A percentile compares a stretch with the other conserved stretches of the same genome.
phyloP scores from a whole-genome alignment of 2,797 vertebrate species.

The Oreochromis mossambicus region DNA sequence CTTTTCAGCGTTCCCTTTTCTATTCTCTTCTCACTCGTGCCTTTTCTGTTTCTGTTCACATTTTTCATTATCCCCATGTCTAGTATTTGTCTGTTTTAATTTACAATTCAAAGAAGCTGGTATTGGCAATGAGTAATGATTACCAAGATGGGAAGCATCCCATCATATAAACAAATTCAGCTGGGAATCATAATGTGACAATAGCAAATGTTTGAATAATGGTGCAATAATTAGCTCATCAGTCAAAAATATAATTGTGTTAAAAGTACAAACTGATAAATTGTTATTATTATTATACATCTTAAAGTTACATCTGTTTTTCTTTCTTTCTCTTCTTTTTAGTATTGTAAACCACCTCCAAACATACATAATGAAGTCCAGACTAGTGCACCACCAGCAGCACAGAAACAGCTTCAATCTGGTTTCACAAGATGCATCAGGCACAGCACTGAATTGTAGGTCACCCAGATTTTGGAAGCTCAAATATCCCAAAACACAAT shows the following conservation, averaged over 20 bases:
- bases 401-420: neutral
- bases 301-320: neutral
- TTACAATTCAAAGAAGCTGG: conserved; percentile 15
- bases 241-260: neutral
- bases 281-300: neutral
- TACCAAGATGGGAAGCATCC: neutral
- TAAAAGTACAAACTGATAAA: neutral
- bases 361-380: neutral
- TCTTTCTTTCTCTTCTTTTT: fast-evolving
- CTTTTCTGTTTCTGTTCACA: neutral
- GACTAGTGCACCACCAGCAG: neutral
- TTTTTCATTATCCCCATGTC: neutral
- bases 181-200: neutral
- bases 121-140: neutral
- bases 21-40: neutral
- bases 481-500: neutral
- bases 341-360: neutral
- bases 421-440: neutral
- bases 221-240: neutral
- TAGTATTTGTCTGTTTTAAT: neutral
- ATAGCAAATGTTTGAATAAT: neutral
- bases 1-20: neutral
- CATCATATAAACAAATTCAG: neutral
- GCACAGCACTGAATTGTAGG: neutral
- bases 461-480: neutral